phyloP scores from a whole-genome alignment of 2,797 vertebrate species.

The Sebastolobus alascanus region DNA sequence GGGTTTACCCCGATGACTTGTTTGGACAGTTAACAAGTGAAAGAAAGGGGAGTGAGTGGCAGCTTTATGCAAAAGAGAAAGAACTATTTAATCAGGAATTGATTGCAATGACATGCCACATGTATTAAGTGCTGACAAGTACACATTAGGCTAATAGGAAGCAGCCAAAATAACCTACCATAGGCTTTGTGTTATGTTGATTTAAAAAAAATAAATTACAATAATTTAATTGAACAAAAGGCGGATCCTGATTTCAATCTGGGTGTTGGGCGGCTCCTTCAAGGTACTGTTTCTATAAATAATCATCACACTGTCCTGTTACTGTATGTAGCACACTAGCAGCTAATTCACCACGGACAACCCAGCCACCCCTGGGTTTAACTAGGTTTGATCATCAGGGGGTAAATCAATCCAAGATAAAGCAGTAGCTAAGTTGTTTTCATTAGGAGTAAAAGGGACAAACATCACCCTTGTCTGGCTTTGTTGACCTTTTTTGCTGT shows the following conservation, averaged over 20 bases:
- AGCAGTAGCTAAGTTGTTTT: background rate
- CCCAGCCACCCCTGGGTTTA: background rate
- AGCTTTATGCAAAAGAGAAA: constrained; percentile 26
- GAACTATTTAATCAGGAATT: constrained; percentile 8
- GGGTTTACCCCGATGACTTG: constrained; percentile 16
- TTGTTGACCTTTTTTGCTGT: background rate
- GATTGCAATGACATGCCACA: constrained; percentile 21
- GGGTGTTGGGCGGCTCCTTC: background rate
- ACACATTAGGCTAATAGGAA: constrained; percentile 13
- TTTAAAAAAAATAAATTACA: background rate
- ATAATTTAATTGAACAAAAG: background rate
- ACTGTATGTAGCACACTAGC: background rate
- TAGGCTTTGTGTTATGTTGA: background rate
- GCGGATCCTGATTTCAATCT: constrained; percentile 26
- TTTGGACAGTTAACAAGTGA: constrained; percentile 26
- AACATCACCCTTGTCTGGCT: background rate
- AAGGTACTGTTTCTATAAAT: constrained; percentile 12
- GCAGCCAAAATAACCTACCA: background rate
- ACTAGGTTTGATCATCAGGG: background rate
- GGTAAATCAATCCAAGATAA: constrained; percentile 1
- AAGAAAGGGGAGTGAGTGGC: constrained; percentile 3
- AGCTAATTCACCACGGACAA: background rate
- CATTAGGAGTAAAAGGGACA: background rate
- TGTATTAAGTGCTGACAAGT: constrained; percentile 12
- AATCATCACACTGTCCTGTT: background rate